Percentiles rank a stretch among this genome's conserved stretches.
Conservation (phyloP, 2,113 vertebrate genomes). For the Notarius quadriscutis region DNA sequence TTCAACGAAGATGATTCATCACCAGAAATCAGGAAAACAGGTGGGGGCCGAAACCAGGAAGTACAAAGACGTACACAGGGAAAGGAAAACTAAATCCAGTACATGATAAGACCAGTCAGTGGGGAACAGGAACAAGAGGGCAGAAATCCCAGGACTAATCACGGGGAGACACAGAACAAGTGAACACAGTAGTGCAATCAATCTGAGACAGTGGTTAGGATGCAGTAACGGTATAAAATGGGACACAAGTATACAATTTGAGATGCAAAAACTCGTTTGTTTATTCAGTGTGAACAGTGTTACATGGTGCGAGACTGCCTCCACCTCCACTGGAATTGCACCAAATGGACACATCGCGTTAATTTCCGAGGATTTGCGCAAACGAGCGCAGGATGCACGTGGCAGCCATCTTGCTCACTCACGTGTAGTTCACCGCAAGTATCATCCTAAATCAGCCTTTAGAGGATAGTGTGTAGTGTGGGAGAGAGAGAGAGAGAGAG, state of each 20-base stretch:
- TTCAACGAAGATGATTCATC: neutral
- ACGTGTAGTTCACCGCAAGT: neutral
- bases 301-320: neutral
- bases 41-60: too few species aligned
- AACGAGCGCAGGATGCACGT: neutral
- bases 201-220: neutral
- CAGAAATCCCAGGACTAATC: neutral
- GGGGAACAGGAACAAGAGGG: neutral
- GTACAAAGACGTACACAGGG: too few species aligned
- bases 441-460: neutral
- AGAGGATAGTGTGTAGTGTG: slow-evolving; percentile 51
- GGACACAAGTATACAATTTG: neutral
- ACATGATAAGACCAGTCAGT: too few species aligned
- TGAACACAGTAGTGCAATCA: neutral
- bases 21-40: neutral
- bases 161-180: neutral
- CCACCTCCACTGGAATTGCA: too few species aligned
- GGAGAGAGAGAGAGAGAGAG: slow-evolving; percentile 50
- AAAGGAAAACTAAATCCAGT: too few species aligned
- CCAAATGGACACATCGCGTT: neutral
- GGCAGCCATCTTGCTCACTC: neutral
- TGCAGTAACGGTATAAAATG: too few species aligned
- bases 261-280: neutral
- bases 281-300: neutral
- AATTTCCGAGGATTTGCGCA: neutral